Base-by-base conservation (phyloP, 1,140 invertebrate genomes). In the Aphaenogaster floridana region DNA sequence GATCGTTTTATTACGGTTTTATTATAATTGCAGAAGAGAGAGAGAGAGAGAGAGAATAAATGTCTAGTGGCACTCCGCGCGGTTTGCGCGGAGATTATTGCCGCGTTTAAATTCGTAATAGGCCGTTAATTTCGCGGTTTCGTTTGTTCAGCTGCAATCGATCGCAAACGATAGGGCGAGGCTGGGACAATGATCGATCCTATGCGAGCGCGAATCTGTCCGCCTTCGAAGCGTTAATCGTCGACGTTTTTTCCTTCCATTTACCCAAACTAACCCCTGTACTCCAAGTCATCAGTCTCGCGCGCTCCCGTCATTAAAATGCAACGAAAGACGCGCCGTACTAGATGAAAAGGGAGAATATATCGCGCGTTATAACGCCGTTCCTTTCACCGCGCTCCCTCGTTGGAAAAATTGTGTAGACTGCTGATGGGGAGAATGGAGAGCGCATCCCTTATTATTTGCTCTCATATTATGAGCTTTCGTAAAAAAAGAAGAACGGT, bases 121-220 rank as follows among this genome's bases (percentile, higher is more conserved):
- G 90, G 72, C 90, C 84, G 88, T 92, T 93, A 93, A 93, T 94
- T 93, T 88, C 68, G 86, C 88, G 87, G 88, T 93, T 92, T 92
- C 89, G 92, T 93, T 94, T 94, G 91, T 90, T 91, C 93, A 94
- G 93, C 93, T 93, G 93, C 88, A 86, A 80, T 91, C 89, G 87
- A 93, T 93, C 86, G 71, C 80, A 52, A 79, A 52, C 54, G 83
- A 52, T 57, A 68, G 72, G 66, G 34, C 50, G 21, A 66, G 81
- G 28, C 79, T 36, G 36, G 39, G 74, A 86, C 50, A 28, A 59
- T 48, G 34, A 71, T 77, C 74, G 71, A 66, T 66, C 61, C 83
- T 42, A 28, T n/a, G 50, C 52, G 11, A 63, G 57, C 42, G 6
- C 68, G 61, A 54, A n/a, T 77, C 84, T 57, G 45, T 78, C 11